Evolutionary conservation across 2,797 vertebrate species (phyloP).

Genomic region (Enteromius radiatus): DNA sequence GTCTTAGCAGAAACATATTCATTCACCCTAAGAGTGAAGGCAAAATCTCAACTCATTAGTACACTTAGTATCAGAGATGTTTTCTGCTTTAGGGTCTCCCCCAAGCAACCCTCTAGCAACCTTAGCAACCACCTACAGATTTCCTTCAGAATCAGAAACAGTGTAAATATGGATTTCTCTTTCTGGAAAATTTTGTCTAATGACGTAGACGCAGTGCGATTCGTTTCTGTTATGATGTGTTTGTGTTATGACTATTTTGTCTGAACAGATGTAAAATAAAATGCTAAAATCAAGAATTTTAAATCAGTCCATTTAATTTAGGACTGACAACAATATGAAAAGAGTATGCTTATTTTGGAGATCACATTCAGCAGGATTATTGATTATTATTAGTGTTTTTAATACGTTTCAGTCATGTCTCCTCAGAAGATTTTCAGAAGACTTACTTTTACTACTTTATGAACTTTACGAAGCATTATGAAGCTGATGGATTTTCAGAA

Average conservation of each 20-base stretch:
- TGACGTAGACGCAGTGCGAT: background rate
- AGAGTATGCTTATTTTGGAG: background rate
- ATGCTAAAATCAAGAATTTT: background rate
- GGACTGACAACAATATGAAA: background rate
- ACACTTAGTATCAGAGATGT: background rate
- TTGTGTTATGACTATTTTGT: background rate
- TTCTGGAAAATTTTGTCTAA: background rate
- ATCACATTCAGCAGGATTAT: background rate
- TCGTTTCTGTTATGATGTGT: no score
- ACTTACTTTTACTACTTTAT: background rate
- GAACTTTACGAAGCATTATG: background rate
- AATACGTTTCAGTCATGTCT: background rate
- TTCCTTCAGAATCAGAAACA: background rate
- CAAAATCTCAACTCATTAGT: slow-evolving; percentile 17
- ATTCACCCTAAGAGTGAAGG: background rate
- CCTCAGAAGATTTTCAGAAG: background rate
- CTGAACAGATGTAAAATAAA: background rate
- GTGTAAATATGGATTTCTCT: background rate
- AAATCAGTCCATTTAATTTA: background rate
- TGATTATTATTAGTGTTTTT: background rate
- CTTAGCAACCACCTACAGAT: background rate
- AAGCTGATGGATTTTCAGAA: background rate
- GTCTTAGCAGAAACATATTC: background rate
- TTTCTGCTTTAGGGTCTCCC: slow-evolving; percentile 19
- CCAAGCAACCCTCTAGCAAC: background rate